Conservation (phyloP, 2,113 vertebrate species). For the Amblyornis subalaris region DNA sequence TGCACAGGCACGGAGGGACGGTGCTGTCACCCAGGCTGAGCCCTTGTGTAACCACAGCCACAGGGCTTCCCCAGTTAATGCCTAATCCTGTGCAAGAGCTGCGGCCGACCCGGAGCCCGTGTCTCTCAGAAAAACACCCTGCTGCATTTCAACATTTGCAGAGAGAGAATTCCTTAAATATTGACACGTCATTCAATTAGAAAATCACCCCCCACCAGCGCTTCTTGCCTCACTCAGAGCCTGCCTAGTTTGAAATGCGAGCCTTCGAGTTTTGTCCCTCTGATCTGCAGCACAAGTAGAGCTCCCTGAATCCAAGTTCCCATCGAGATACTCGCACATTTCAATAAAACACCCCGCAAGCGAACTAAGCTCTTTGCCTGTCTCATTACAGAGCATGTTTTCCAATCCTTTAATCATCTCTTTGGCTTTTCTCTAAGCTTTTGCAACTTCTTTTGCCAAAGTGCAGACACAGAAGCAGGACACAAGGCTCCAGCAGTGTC, state of each 20-base stretch:
- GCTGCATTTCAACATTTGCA: neutral
- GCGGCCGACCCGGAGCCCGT: neutral
- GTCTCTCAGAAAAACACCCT: neutral
- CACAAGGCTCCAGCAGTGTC: neutral
- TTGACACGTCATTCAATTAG: neutral
- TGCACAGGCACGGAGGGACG: neutral
- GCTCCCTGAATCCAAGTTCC: neutral
- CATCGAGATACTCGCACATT: neutral
- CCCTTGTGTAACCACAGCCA: neutral
- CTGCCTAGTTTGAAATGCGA: neutral
- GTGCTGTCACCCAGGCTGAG: neutral
- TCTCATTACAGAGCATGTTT: neutral
- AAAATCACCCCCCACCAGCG: neutral
- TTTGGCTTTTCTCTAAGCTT: constrained; percentile 33
- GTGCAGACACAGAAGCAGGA: neutral
- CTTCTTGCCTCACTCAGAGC: neutral
- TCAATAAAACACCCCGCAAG: neutral
- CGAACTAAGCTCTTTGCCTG: neutral
- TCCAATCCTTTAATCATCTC: constrained; percentile 11
- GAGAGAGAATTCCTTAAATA: neutral
- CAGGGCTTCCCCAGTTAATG: constrained; percentile 41
- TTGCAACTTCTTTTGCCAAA: constrained; percentile 4
- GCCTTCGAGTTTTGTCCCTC: neutral
- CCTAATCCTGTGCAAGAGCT: constrained; percentile 40
- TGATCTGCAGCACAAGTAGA: neutral